Base-by-base conservation (phyloP, 2,113 vertebrate genomes). In the Geothlypis trichas region DNA sequence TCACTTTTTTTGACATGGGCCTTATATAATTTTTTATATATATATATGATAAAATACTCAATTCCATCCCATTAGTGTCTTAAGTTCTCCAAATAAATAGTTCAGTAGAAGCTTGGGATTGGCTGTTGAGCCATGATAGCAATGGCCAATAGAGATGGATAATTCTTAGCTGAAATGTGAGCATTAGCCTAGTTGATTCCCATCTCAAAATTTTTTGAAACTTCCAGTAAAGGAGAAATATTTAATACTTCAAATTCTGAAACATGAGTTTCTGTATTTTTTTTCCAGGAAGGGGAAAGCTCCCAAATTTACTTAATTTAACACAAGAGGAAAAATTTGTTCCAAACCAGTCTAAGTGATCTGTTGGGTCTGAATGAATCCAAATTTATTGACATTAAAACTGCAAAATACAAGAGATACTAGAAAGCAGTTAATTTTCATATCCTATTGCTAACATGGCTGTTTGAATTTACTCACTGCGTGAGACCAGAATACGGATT, bases 161-260 rank as follows among this genome's bases (percentile, higher is more conserved):
- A 52, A 27, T 92, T 96, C n/a, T 79, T 84, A 55, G 52, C 65
- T 93, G 78, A 76, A 94, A 58, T 80, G 22, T 81, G 67, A 51
- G 24, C 66, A 33, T 31, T 30, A 73, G 55, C 15, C 37, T 72
- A 17, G 59, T 37, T 95, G 55, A 87, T 66, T 94, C 35, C 66
- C 15, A 35, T 63, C 33, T 74, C 85, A 75, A 85, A 94, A 87
- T 52, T 10, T 61, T 71, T 41, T 41, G 54, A 69, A 90, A 76
- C 37, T 90, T 84, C 15, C 33, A 51, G 49, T 92, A 68, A 80
- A 71, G 66, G 65, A 84, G 47, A 87, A 77, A 77, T 84, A 58
- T 44, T 22, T 88, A 77, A 75, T 83, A 65, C 28, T 84, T 93
- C 44, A 81, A 23, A 92, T 59, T 78, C 15, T 62, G 85, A 89